Percentiles rank a stretch among this genome's conserved stretches.
These are phyloP conservation scores for Vanessa atalanta DNA, from an alignment of 1,140 invertebrate species.

Conservation along the genomic window DNA sequence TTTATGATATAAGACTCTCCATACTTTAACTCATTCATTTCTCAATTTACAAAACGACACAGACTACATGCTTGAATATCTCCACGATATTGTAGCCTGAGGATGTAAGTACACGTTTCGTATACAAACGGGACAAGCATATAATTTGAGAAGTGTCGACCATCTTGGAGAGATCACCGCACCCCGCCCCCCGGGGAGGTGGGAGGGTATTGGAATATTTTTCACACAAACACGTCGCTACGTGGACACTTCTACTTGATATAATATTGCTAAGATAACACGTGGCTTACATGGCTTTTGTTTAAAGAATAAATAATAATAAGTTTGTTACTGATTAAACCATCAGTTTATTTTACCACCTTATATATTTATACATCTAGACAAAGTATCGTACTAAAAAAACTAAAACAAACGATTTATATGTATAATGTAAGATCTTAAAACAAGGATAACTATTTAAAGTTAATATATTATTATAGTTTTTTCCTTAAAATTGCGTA, in stretches of 20 bases:
- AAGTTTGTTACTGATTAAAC: not conserved
- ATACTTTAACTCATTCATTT: not conserved
- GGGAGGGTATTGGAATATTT: conserved; percentile 74
- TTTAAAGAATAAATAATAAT: conserved; percentile 5
- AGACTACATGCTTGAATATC: not conserved
- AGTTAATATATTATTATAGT: no score
- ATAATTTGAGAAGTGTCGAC: conserved; percentile 54
- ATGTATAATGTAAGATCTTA: no score
- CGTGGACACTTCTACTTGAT: conserved; percentile 75
- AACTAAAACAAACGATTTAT: no score
- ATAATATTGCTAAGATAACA: conserved; percentile 66
- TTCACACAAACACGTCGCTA: conserved; percentile 78
- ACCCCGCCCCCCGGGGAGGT: conserved; percentile 29
- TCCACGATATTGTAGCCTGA: conserved; percentile 6
- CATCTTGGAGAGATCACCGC: conserved; percentile 45
- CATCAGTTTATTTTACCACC: not conserved
- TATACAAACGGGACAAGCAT: conserved; percentile 40
- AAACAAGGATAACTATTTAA: no score
- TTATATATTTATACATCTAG: not conserved
- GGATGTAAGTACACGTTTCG: conserved; percentile 16
- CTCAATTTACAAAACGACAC: conserved; percentile 3
- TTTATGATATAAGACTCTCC: not conserved
- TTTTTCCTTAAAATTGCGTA: no score
- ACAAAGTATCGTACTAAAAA: no score
- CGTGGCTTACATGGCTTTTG: conserved; percentile 53